These are phyloP conservation scores for Zaprionus ornatus DNA, from an alignment of 1,140 invertebrate genomes.

Conservation along the genomic window DNA sequence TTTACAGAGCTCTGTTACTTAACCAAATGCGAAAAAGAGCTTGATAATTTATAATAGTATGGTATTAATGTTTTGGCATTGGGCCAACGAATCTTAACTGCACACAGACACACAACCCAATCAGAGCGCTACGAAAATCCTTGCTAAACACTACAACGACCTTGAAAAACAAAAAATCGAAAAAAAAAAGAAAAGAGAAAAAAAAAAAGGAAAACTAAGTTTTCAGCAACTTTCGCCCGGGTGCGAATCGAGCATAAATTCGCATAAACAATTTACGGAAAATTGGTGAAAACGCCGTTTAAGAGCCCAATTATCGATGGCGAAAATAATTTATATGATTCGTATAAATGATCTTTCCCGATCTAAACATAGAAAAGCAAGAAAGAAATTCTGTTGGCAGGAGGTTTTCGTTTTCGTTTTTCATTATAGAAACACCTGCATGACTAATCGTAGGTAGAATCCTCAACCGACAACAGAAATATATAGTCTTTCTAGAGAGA, in stretches of 20 bases:
- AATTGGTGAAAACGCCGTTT: slow-evolving; percentile 25
- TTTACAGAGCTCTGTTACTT: slow-evolving; percentile 39
- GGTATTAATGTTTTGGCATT: slow-evolving; percentile 63
- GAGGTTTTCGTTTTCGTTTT: neutral
- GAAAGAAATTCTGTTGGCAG: slow-evolving; percentile 18
- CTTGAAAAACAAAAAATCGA: slow-evolving; percentile 53
- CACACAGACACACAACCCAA: neutral
- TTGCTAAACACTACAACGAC: slow-evolving; percentile 59
- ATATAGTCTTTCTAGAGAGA: neutral
- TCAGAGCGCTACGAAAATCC: slow-evolving; percentile 51
- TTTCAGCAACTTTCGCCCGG: slow-evolving; percentile 53
- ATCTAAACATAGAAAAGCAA: slow-evolving; percentile 51
- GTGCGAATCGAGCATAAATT: slow-evolving; percentile 51
- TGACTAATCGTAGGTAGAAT: slow-evolving; percentile 57
- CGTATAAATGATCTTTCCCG: slow-evolving; percentile 20
- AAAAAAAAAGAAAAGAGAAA: slow-evolving; percentile 12
- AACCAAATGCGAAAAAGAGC: slow-evolving; percentile 44
- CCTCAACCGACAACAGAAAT: slow-evolving; percentile 8
- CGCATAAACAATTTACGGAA: slow-evolving; percentile 64
- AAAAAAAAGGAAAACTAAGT: slow-evolving; percentile 9
- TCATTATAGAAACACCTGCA: slow-evolving; percentile 65
- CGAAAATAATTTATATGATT: slow-evolving; percentile 65
- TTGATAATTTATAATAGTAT: slow-evolving; percentile 61
- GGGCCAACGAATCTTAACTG: slow-evolving; percentile 67
- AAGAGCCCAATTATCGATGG: slow-evolving; percentile 56